Percentiles rank a stretch among this genome's conserved stretches.
Evolutionary conservation across 2,797 vertebrate species (phyloP).

Genomic region (Aphelocoma californica): DNA sequence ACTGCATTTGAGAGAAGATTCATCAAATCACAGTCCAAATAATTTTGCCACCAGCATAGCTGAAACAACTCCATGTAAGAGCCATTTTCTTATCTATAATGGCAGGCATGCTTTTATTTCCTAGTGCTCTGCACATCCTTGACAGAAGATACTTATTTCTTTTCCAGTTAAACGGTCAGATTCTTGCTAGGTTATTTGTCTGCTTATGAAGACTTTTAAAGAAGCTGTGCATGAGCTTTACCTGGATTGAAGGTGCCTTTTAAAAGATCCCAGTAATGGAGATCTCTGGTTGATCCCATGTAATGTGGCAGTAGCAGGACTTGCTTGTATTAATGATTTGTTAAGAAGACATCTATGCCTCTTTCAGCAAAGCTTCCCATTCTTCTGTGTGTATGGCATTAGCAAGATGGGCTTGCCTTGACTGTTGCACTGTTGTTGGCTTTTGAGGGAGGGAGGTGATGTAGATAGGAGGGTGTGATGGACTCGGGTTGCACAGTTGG

Average conservation of each 20-base stretch:
- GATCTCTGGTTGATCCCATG: not conserved
- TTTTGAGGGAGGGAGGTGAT: not conserved
- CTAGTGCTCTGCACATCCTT: not conserved
- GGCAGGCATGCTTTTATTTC: not conserved
- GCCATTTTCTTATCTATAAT: not conserved
- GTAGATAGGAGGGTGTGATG: not conserved
- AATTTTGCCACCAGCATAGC: not conserved
- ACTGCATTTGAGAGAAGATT: not conserved
- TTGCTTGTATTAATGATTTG: not conserved
- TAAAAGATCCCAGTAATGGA: not conserved
- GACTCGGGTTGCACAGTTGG: fast-evolving
- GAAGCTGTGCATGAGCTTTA: not conserved
- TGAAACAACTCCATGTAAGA: not conserved
- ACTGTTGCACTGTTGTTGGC: not conserved
- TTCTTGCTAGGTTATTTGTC: not conserved
- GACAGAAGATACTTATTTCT: not conserved
- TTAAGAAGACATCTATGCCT: not conserved
- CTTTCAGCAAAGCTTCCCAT: not conserved
- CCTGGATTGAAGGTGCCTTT: not conserved
- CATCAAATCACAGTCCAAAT: not conserved
- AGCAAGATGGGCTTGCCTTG: not conserved
- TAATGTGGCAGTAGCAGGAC: not conserved
- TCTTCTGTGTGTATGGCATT: not conserved
- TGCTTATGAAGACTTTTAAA: not conserved
- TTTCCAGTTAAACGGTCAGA: not conserved